phyloP scores from a whole-genome alignment of 2,888 invertebrate species.

The Drosophila nr. perissopoda region DNA sequence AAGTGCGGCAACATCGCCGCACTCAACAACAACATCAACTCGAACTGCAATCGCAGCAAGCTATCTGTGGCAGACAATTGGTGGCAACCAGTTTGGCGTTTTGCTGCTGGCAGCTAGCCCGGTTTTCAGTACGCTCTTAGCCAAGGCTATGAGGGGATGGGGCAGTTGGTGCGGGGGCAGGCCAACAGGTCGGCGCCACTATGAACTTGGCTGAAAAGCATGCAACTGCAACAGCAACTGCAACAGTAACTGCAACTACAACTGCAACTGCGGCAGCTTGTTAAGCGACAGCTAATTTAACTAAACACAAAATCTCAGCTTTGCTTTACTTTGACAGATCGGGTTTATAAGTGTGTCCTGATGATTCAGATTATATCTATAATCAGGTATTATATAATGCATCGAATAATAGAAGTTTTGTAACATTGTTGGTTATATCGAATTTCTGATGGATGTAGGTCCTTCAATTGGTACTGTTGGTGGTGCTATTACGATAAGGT shows the following conservation, averaged over 20 bases:
- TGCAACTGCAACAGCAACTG: conserved; percentile 48
- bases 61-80: conserved; percentile 59
- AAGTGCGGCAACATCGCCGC: conserved; percentile 62
- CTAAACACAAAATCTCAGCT: background rate
- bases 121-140: conserved; percentile 31
- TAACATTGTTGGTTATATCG: background rate
- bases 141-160: conserved; percentile 9
- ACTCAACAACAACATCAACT: conserved; percentile 36
- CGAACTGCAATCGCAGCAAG: conserved; percentile 35
- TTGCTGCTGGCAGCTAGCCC: conserved; percentile 33
- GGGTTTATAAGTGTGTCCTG: background rate
- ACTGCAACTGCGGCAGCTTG: conserved; percentile 14
- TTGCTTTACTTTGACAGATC: background rate
- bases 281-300: background rate
- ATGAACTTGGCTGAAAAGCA: conserved; percentile 63
- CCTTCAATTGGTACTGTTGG: background rate
- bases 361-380: background rate
- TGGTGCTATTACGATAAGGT: too few species aligned
- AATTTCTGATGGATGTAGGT: background rate
- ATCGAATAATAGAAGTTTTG: background rate
- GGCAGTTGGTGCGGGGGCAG: background rate
- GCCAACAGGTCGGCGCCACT: conserved; percentile 41
- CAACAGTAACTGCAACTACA: conserved; percentile 47
- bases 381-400: too few species aligned
- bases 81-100: conserved; percentile 60